A percentile compares a stretch with the other conserved stretches of the same genome.
Conservation (phyloP, 1,140 invertebrate genomes). For the Trachelipus rathkii region DNA sequence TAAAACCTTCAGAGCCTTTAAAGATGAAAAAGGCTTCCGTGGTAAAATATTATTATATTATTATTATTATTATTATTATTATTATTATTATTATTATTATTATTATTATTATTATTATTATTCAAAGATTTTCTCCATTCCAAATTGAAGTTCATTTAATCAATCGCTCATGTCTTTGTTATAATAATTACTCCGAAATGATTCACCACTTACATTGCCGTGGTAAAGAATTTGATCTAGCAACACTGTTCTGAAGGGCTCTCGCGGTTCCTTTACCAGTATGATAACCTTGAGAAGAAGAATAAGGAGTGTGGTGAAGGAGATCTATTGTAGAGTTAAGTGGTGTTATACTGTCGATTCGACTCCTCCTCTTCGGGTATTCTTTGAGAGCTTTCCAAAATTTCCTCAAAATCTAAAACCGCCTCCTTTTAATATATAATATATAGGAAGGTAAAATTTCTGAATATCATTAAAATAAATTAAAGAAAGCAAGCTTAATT, state of each 20-base stretch:
- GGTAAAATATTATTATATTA: too few species aligned
- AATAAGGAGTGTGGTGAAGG: slow-evolving; percentile 40
- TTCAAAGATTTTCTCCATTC: neutral
- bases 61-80: too few species aligned
- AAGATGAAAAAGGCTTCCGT: too few species aligned
- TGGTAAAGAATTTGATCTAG: slow-evolving; percentile 31
- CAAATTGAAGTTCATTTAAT: neutral
- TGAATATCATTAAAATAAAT: too few species aligned
- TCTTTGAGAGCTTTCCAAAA: slow-evolving; percentile 52
- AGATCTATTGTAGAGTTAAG: slow-evolving; percentile 25
- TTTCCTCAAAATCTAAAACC: slow-evolving; percentile 69
- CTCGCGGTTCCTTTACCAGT: neutral
- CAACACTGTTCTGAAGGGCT: slow-evolving; percentile 19
- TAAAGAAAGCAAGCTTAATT: too few species aligned
- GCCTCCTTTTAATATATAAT: slow-evolving; percentile 57
- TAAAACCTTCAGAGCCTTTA: too few species aligned
- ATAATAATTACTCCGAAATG: neutral
- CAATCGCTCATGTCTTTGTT: neutral
- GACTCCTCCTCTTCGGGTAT: slow-evolving; percentile 9
- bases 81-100: too few species aligned
- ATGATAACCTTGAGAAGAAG: slow-evolving; percentile 34
- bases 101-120: neutral
- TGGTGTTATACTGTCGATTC: slow-evolving; percentile 15
- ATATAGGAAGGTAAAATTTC: too few species aligned
- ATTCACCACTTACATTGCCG: slow-evolving; percentile 29